Base-by-base conservation (phyloP, 2,113 vertebrate species). In the Micronycteris hirsuta region DNA sequence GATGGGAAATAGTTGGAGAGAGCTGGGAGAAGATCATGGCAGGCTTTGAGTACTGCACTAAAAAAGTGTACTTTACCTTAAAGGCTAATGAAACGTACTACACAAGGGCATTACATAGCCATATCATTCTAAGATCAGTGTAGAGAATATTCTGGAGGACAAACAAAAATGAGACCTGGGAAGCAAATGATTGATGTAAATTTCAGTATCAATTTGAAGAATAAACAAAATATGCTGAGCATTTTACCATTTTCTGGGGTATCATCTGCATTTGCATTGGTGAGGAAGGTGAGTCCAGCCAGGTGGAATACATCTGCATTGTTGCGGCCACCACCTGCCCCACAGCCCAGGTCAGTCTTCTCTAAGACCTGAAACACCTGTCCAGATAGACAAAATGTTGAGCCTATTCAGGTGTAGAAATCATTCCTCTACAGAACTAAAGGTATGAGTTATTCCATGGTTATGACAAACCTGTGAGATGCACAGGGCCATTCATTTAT, bases 201-300 rank as follows among this genome's bases (percentile, higher is more conserved):
- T 52, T 47, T 83, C 73, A 74, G 41, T 33, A 49, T 6, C 77
- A 63, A 22, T 45, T 94, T 93, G 52, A 49, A 88, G 67, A 84
- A 81, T 41, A 77, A 19, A n/a, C 5, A 20, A 71, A 78, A 91
- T 65, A 47, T 70, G 33, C 20, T 5, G 22, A 41, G n/a, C 20
- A 9, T 41, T 11, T 86, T 96, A 99, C 99, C 99, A 63, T 91
- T 58, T 94, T 95, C 97, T 52, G 70, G 78, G 3, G 67, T 96
- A 73, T 96, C 97, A 1, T 98, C 97, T 26, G 98, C 98, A 0
- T 99, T 99, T 38, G 99, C 98, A 0, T 99, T 99, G 38, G 99
- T 99, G 36, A 99, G 86, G 94, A 99, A 99, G 0, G 98, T 99
- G 87, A 99, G 99, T 22, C 99, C 99, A 1, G 99, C 99, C 71